These are phyloP conservation scores for Rhabdophis nuchalis DNA, from an alignment of 2,797 vertebrate species.

Conservation along the genomic window DNA sequence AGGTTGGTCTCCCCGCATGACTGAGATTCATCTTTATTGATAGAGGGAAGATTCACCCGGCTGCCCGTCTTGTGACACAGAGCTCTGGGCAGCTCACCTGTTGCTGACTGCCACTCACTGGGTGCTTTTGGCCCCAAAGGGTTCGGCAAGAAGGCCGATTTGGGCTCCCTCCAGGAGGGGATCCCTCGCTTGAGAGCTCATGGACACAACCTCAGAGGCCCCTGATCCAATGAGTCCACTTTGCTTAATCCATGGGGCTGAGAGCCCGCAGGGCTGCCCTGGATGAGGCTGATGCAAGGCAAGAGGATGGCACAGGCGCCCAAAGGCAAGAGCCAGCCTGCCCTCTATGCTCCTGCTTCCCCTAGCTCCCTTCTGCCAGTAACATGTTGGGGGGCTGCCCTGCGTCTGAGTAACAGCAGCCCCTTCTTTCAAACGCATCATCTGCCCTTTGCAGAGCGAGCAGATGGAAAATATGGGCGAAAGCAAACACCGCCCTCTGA, in stretches of 20 bases:
- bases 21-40: neutral
- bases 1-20: neutral
- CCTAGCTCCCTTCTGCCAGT: neutral
- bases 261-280: neutral
- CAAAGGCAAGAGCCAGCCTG: neutral
- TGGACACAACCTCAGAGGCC: neutral
- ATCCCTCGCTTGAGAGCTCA: neutral
- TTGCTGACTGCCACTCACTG: neutral
- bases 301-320: neutral
- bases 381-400: neutral
- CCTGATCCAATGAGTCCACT: neutral
- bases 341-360: neutral
- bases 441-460: neutral
- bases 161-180: too few relatives aligned
- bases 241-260: neutral
- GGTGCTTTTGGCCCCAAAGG: neutral
- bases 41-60: neutral
- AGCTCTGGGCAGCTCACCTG: neutral
- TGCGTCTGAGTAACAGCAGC: neutral
- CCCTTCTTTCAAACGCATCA: neutral
- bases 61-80: neutral
- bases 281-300: neutral
- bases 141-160: neutral
- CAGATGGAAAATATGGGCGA: neutral
- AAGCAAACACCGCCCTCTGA: too few relatives aligned